Base-by-base conservation (phyloP, 2,888 invertebrate species). In the Trachelus stipa region DNA sequence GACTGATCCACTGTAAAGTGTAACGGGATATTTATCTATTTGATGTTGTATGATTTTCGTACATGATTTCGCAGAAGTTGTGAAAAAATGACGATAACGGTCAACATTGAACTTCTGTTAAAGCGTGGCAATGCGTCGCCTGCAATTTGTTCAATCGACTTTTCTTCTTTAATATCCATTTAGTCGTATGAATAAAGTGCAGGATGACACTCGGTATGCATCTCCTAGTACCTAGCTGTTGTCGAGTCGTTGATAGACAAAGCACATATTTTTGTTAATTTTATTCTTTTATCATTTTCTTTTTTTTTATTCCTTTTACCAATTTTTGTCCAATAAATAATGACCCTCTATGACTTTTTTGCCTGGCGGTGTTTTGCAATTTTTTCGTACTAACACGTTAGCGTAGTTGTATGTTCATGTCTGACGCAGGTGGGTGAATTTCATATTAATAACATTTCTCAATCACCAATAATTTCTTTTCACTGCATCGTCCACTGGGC, bases 231-330 rank as follows among this genome's bases (percentile, higher is more conserved):
- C 86, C 86, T 88, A 89, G 90, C 91, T 91, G 89, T 91, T 90
- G 91, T 90, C 90, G 91, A 91, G 91, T 91, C 91, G 91, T 90
- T 91, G 91, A 91, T 90, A 91, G 91, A 91, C 91, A 89, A 87
- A 91, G 90, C 90, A 88, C 87, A 90, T 86, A 86, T 86, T 83
- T 87, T 78, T 76, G 34, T 79, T 83, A 78, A 82, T 78, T 80
- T 81, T 81, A 79, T 73, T 78, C 79, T 56, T 81, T 83, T 81
- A 80, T 76, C 73, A 31, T 35, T 68, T 76, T 76, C 71, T 68
- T 76, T 68, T 68, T 78, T 75, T 68, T 69, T 77, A 81, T 82
- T 69, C 82, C 76, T 75, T 77, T 75, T 80, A 76, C 73, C 80
- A 76, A 80, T 82, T 81, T 81, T 74, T 81, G 78, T 83, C 76